Evolutionary conservation across 2,888 invertebrate species (phyloP).

Genomic region (Axea sp.): DNA sequence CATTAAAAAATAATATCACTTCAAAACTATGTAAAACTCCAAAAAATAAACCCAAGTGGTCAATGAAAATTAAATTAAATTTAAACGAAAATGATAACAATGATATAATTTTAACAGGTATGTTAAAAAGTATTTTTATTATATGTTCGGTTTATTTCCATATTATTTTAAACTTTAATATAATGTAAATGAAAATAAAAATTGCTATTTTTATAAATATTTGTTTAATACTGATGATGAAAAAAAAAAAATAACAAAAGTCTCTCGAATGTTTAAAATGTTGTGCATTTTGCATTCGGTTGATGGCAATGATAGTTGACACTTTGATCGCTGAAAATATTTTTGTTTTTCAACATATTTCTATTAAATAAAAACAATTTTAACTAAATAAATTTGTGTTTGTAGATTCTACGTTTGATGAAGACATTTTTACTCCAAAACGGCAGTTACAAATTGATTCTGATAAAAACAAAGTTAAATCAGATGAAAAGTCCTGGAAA

Average conservation of each 20-base stretch:
- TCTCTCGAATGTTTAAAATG: constrained; percentile 19
- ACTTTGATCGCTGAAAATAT: constrained; percentile 51
- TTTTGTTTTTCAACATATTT: background rate
- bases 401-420: constrained; percentile 1
- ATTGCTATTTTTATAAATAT: background rate
- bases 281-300: constrained; percentile 12
- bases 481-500: constrained; percentile 1
- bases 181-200: too few species aligned
- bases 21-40: constrained; percentile 25
- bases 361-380: background rate
- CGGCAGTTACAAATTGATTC: background rate
- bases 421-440: constrained; percentile 22
- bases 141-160: too few species aligned
- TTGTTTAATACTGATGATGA: constrained; percentile 32
- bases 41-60: constrained; percentile 56
- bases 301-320: constrained; percentile 45
- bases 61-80: constrained; percentile 37
- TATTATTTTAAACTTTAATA: background rate
- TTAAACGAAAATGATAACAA: constrained; percentile 13
- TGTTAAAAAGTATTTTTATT: too few species aligned
- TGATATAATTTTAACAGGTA: background rate
- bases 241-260: constrained; percentile 15
- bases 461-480: background rate
- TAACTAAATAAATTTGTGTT: background rate
- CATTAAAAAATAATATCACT: constrained; percentile 1